These are phyloP conservation scores for Stenichneumon culpator DNA, from an alignment of 2,888 invertebrate genomes.

Conservation along the genomic window DNA sequence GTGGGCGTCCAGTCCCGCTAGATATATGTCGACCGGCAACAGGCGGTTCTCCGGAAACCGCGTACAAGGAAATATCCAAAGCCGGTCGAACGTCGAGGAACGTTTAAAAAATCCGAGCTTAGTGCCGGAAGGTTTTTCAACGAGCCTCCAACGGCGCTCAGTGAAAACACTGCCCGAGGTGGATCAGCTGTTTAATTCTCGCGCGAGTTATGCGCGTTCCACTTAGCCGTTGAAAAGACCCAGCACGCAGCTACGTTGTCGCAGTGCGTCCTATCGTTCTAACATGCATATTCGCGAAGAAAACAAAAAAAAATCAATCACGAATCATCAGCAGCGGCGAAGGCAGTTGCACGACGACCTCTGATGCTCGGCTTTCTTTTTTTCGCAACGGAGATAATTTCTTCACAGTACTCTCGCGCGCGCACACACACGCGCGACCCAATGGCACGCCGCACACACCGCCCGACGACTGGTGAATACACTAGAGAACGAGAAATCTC, in stretches of 20 bases:
- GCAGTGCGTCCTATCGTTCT: background rate
- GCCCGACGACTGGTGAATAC: constrained; percentile 20
- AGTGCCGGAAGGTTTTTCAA: background rate
- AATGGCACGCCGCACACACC: constrained; percentile 31
- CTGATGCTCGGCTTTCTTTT: constrained; percentile 68
- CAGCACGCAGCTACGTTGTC: background rate
- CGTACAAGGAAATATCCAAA: constrained; percentile 43
- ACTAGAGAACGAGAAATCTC: constrained; percentile 54
- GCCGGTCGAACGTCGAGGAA: constrained; percentile 20
- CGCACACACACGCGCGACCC: background rate
- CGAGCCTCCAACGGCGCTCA: background rate
- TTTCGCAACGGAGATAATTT: constrained; percentile 60
- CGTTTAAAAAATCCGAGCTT: background rate
- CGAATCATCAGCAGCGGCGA: background rate
- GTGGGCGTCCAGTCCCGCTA: constrained; percentile 8
- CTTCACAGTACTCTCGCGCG: constrained; percentile 25
- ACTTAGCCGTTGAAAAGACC: background rate
- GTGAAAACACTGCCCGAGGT: constrained; percentile 7
- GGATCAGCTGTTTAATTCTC: constrained; percentile 70
- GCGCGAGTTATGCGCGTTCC: constrained; percentile 40
- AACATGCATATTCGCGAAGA: background rate
- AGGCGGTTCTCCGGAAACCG: constrained; percentile 45
- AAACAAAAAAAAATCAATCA: background rate
- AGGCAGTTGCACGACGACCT: constrained; percentile 16
- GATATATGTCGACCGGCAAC: constrained; percentile 38